These are phyloP conservation scores for Engystomops pustulosus DNA, from an alignment of 2,113 vertebrate genomes.

Conservation along the genomic window DNA sequence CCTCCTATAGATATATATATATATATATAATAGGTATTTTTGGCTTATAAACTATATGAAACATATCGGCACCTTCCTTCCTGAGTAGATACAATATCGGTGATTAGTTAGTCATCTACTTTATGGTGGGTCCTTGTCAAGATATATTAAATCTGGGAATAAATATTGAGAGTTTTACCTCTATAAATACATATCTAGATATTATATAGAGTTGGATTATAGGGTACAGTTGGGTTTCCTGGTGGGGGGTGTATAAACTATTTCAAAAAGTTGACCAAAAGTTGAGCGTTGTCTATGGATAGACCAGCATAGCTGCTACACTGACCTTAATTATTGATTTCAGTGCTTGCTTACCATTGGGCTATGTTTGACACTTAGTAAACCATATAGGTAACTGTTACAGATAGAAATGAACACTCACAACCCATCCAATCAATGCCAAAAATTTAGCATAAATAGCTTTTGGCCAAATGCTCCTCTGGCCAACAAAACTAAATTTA, in stretches of 20 bases:
- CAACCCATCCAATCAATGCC: too few species aligned
- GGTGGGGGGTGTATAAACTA: not conserved
- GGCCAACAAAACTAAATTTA: too few species aligned
- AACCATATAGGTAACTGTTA: too few species aligned
- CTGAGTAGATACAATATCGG: not conserved
- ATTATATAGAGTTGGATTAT: not conserved
- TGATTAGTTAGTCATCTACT: not conserved
- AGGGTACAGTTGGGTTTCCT: not conserved
- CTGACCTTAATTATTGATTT: not conserved
- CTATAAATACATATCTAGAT: not conserved
- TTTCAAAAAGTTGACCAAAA: not conserved
- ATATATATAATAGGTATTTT: too few species aligned
- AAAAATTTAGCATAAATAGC: too few species aligned
- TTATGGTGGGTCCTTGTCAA: slow-evolving; percentile 12
- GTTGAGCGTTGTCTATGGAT: not conserved
- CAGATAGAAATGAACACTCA: too few species aligned
- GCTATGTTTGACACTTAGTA: too few species aligned
- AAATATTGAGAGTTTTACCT: not conserved
- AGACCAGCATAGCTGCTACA: not conserved
- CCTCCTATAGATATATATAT: not conserved
- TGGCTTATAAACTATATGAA: not conserved
- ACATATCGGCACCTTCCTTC: not conserved
- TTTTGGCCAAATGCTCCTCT: too few species aligned
- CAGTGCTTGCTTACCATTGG: too few species aligned
- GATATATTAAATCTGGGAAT: not conserved